phyloP scores from a whole-genome alignment of 2,797 vertebrate genomes.

The Euthynnus affinis region DNA sequence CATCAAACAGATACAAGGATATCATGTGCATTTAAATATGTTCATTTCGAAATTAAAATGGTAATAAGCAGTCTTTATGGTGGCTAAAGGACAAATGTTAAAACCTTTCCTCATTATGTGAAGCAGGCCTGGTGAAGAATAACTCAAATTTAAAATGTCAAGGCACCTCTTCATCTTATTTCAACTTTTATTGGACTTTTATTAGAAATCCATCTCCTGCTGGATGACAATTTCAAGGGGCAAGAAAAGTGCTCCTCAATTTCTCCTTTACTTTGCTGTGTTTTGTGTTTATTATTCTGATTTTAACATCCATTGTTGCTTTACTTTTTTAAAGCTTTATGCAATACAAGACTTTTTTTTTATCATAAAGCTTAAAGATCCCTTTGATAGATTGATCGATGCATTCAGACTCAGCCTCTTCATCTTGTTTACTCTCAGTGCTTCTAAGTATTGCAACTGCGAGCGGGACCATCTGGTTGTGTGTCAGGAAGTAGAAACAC shows the following conservation, averaged over 20 bases:
- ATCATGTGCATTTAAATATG: conserved; percentile 51
- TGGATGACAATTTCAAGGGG: conserved; percentile 24
- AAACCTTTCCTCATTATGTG: conserved; percentile 40
- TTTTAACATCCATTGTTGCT: conserved; percentile 27
- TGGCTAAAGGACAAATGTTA: conserved; percentile 46
- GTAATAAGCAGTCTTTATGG: conserved; percentile 36
- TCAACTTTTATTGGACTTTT: conserved; percentile 47
- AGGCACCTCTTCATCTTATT: conserved; percentile 46
- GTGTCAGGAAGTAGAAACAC: conserved; percentile 42
- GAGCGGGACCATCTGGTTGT: conserved; percentile 61
- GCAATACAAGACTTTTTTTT: conserved; percentile 35
- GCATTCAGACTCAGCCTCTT: conserved; percentile 52
- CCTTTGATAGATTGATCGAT: conserved; percentile 46
- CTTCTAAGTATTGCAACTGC: conserved; percentile 41
- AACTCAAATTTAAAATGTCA: conserved; percentile 57
- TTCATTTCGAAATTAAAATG: conserved; percentile 44
- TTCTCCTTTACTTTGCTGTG: not conserved
- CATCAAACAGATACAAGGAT: conserved; percentile 14
- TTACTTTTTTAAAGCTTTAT: conserved; percentile 40
- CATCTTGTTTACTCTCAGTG: conserved; percentile 62
- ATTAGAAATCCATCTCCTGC: conserved; percentile 50
- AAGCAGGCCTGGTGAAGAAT: conserved; percentile 35
- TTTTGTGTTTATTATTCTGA: conserved; percentile 38
- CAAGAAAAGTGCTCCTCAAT: conserved; percentile 25
- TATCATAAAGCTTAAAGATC: conserved; percentile 45